Evolutionary conservation across 2,113 vertebrate species (phyloP).

Genomic region (Prochilodus magdalenae): DNA sequence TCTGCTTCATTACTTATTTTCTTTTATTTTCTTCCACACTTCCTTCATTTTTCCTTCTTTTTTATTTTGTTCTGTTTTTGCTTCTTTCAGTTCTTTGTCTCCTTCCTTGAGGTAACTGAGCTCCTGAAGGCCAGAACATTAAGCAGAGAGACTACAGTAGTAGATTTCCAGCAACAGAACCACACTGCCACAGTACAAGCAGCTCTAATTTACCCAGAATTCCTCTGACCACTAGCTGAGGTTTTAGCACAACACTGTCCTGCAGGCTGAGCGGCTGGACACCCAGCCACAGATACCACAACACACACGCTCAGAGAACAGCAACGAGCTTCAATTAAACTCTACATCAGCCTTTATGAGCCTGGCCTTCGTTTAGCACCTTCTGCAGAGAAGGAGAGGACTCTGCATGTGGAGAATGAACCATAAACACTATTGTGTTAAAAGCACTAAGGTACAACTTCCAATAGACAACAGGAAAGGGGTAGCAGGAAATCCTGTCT

Average conservation of each 20-base stretch:
- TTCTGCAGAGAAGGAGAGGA: too few species aligned
- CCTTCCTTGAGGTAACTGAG: too few species aligned
- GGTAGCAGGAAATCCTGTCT: slow-evolving; percentile 25
- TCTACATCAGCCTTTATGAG: background rate
- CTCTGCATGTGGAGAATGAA: background rate
- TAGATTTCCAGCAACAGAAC: background rate
- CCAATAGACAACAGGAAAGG: slow-evolving; percentile 56
- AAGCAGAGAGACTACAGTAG: background rate
- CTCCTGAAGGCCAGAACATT: background rate
- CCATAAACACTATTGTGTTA: background rate
- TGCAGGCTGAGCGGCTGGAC: background rate
- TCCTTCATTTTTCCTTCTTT: background rate
- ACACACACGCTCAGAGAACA: background rate
- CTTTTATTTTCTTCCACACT: too few species aligned
- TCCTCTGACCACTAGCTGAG: background rate
- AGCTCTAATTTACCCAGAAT: slow-evolving; percentile 18
- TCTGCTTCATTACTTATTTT: too few species aligned
- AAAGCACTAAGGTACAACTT: background rate
- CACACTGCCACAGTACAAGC: background rate
- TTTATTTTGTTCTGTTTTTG: too few species aligned
- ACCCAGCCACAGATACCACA: background rate
- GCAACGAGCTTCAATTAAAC: background rate
- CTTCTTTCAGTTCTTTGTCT: too few species aligned
- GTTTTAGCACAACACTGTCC: background rate
- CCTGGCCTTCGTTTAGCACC: background rate